Evolutionary conservation across 2,888 invertebrate genomes (phyloP), one percentile per base, ranked within the genome.

Genomic region (Ornithoptera priamus): DNA sequence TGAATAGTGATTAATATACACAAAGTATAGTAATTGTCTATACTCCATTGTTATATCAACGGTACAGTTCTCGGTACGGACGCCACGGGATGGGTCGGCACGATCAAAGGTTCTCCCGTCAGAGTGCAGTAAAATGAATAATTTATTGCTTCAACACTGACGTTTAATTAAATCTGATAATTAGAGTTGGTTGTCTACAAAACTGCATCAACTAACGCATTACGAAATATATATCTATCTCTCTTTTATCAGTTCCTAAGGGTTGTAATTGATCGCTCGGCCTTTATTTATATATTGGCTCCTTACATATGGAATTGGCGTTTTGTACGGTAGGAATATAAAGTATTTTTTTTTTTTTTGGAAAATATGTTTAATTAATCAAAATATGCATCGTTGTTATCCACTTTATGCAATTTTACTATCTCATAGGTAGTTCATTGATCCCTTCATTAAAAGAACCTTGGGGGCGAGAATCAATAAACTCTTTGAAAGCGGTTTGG

Each of bases 41-140:
- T 59, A 24, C n/a, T 18, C 8, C 8, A 63, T 20, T 59, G 18
- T 46, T 30, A 6, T 46, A 61, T 69, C 53, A 30, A 5, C 30
- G 69, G 69, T 65, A 30, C 42, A 57, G 53, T 69, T 69, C 69
- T 69, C 61, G 30, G 69, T 65, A 69, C 17, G 39, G 64, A 65
- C 60, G 64, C 39, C 1, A 36, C 24, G 53, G 24, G 56, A n/a
- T 56, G 30, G 36, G 73, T 70, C 75, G 76, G 75, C 68, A 50
- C 60, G 68, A 65, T 77, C 75, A 76, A 77, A 74, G 75, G 56
- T 15, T 46, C 62, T 3, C 10, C 57, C 61, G 64, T 69, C 64
- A 42, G 59, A 60, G 42, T 17, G 59, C 30, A 58, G 65, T 69
- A 57, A 65, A 65, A 65, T 69, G 56, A 60, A 30, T 65, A 61